Evolutionary conservation across 2,797 vertebrate species (phyloP).

Genomic region (Anguilla megastoma): DNA sequence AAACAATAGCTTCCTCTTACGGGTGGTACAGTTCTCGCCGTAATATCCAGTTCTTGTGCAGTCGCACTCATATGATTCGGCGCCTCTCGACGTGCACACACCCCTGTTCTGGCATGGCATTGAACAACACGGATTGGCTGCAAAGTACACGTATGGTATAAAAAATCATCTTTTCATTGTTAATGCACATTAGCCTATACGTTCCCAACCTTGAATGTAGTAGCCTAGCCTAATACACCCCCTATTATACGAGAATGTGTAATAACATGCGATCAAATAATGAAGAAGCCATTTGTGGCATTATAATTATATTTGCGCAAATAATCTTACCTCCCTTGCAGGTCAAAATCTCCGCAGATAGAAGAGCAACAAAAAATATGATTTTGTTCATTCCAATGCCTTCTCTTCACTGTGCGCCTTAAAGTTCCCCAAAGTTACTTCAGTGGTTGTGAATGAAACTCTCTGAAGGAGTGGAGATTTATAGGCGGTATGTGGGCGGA

Average conservation of each 20-base stretch:
- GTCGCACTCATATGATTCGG: conserved; percentile 86
- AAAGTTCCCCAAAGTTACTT: background rate
- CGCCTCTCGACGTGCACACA: conserved; percentile 76
- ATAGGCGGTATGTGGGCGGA: conserved; percentile 6
- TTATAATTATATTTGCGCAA: background rate
- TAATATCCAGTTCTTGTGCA: conserved; percentile 89
- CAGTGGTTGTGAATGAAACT: conserved; percentile 35
- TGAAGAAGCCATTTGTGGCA: background rate
- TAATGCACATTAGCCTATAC: background rate
- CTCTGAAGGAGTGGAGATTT: background rate
- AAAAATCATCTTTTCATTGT: background rate
- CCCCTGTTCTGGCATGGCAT: conserved; percentile 92
- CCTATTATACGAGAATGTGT: background rate
- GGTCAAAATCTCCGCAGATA: conserved; percentile 57
- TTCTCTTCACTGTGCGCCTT: conserved; percentile 1
- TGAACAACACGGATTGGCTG: conserved; percentile 92
- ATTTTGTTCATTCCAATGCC: conserved; percentile 64
- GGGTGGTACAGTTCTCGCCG: conserved; percentile 86
- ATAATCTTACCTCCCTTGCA: conserved; percentile 65
- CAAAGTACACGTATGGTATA: background rate
- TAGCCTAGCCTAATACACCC: background rate
- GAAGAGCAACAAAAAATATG: conserved; percentile 51
- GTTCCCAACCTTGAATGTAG: background rate
- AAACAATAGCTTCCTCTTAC: conserved; percentile 70
- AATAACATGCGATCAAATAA: background rate